Evolutionary conservation across 2,113 vertebrate genomes (phyloP).

Genomic region (Aptenodytes patagonicus): DNA sequence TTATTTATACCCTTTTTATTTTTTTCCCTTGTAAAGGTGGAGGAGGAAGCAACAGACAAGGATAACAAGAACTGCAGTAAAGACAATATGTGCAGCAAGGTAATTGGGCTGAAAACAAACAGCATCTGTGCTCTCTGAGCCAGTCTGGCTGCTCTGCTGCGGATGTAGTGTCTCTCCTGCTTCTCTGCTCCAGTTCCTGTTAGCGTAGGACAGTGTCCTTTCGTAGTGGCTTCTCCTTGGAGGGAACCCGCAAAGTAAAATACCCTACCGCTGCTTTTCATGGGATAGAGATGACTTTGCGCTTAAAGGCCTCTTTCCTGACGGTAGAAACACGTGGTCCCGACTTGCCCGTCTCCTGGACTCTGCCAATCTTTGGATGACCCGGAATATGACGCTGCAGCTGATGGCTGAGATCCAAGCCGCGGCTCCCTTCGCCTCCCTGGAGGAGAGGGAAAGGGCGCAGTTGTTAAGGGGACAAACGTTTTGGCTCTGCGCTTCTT

Average conservation of each 20-base stretch:
- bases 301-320: not conserved
- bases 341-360: not conserved
- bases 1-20: not conserved
- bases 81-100: slow-evolving; percentile 79
- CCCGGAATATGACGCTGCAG: not conserved
- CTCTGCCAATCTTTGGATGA: not conserved
- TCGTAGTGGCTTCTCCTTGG: not conserved
- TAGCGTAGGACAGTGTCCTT: not conserved
- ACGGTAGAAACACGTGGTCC: not conserved
- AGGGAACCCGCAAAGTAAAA: not conserved
- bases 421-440: not conserved
- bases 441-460: not conserved
- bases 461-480: not conserved
- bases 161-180: not conserved
- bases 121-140: not conserved
- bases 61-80: slow-evolving; percentile 86
- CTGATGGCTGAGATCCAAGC: not conserved
- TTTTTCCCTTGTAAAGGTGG: slow-evolving; percentile 69
- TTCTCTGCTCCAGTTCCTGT: not conserved
- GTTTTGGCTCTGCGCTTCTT: not conserved
- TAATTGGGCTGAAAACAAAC: slow-evolving; percentile 13
- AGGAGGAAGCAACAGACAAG: slow-evolving; percentile 83
- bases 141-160: not conserved
- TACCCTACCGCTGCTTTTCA: not conserved
- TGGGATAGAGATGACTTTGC: not conserved